A percentile compares a stretch with the other conserved stretches of the same genome.
phyloP scores from a whole-genome alignment of 2,113 vertebrate species.

The Lophura nycthemera region DNA sequence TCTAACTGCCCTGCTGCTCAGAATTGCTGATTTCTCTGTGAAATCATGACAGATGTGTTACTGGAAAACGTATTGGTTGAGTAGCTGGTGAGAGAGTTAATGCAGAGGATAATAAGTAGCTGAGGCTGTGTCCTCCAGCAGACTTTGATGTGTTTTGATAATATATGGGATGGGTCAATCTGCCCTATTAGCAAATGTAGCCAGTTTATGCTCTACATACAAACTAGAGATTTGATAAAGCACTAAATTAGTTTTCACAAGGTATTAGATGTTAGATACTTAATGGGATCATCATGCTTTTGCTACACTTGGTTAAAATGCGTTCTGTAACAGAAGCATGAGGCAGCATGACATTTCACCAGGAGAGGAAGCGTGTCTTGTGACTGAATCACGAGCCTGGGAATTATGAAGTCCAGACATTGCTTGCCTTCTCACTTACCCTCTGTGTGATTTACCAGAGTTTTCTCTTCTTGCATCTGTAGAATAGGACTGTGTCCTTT shows the following conservation, averaged over 20 bases:
- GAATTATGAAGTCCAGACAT: conserved; percentile 23
- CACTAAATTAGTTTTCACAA: conserved; percentile 56
- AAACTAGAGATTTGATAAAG: conserved; percentile 75
- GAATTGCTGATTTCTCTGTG: conserved; percentile 27
- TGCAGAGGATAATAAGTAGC: conserved; percentile 53
- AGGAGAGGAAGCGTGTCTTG: conserved; percentile 41
- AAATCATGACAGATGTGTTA: conserved; percentile 28
- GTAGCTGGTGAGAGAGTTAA: conserved; percentile 24
- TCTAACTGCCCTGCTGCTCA: not conserved
- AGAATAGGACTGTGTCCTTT: not conserved
- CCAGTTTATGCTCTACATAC: conserved; percentile 67
- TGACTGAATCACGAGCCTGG: conserved; percentile 45
- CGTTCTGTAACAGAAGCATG: conserved; percentile 21
- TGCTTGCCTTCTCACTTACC: not conserved
- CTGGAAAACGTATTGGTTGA: conserved; percentile 23
- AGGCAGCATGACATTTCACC: conserved; percentile 42
- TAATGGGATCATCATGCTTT: conserved; percentile 64
- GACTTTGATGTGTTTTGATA: conserved; percentile 39
- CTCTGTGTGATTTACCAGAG: not conserved
- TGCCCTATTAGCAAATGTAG: conserved; percentile 48
- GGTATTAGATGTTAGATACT: conserved; percentile 43
- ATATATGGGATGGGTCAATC: conserved; percentile 31
- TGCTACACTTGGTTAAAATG: conserved; percentile 57
- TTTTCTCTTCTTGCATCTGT: conserved; percentile 1
- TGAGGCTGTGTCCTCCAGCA: conserved; percentile 2